Percentiles rank a stretch among this genome's conserved stretches.
Evolutionary conservation across 2,888 invertebrate genomes (phyloP).

Genomic region (Brenthis ino): DNA sequence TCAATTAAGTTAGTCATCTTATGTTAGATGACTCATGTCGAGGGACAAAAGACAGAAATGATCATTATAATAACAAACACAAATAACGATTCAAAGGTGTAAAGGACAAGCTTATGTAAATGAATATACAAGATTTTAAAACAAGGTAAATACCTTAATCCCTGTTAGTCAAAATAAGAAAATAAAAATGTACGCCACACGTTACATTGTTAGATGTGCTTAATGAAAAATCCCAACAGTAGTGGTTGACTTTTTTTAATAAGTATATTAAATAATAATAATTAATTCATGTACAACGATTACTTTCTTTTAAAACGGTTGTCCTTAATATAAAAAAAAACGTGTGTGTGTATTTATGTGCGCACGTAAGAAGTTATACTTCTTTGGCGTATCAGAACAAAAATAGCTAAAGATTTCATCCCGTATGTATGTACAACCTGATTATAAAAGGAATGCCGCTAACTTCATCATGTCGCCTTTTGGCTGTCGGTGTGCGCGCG

Average conservation of each 20-base stretch:
- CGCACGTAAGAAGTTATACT: too few species aligned
- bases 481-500: too few species aligned
- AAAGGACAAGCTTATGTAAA: constrained; percentile 14
- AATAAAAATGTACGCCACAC: too few species aligned
- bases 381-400: too few species aligned
- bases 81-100: constrained; percentile 22
- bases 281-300: not conserved
- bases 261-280: not conserved
- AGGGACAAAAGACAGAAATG: constrained; percentile 53
- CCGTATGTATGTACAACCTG: too few species aligned
- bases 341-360: too few species aligned
- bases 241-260: not conserved
- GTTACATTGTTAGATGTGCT: not conserved
- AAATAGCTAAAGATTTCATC: too few species aligned
- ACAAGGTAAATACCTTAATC: constrained; percentile 37
- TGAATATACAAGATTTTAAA: not conserved
- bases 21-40: constrained; percentile 61
- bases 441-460: too few species aligned
- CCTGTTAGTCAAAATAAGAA: not conserved
- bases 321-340: too few species aligned
- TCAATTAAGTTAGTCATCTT: constrained; percentile 75
- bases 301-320: not conserved
- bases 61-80: constrained; percentile 24
- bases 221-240: not conserved
- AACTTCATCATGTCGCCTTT: too few species aligned